phyloP scores from a whole-genome alignment of 2,888 invertebrate genomes.

The Noctua janthe region DNA sequence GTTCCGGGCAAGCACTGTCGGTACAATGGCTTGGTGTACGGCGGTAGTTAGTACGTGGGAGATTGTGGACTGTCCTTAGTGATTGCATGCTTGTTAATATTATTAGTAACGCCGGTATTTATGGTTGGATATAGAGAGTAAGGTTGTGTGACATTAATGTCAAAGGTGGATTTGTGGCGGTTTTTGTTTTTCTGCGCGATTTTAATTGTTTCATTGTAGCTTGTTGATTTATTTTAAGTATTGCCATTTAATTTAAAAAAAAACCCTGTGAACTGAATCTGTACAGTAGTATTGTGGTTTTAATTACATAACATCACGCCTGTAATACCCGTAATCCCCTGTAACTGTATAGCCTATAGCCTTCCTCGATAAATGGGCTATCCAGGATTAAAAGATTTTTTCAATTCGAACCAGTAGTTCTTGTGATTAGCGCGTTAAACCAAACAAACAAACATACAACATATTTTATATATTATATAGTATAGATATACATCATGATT shows the following conservation, averaged over 20 bases:
- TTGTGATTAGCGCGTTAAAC: too few relatives aligned
- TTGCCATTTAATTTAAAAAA: neutral
- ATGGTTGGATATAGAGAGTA: conserved; percentile 52
- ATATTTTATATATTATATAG: too few relatives aligned
- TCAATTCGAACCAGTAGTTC: too few relatives aligned
- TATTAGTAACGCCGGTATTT: conserved; percentile 38
- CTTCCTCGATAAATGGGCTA: too few relatives aligned
- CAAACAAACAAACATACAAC: too few relatives aligned
- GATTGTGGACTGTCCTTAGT: conserved; percentile 58
- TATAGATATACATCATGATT: neutral
- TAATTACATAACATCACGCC: neutral
- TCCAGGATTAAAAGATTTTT: too few relatives aligned
- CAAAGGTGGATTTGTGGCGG: neutral
- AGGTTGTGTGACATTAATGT: conserved; percentile 37
- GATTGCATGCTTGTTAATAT: conserved; percentile 43
- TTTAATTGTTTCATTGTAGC: neutral
- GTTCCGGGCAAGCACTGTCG: conserved; percentile 51
- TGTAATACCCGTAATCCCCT: neutral
- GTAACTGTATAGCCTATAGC: too few relatives aligned
- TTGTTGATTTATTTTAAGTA: neutral
- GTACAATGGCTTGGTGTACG: conserved; percentile 50
- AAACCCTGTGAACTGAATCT: neutral
- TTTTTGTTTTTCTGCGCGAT: neutral
- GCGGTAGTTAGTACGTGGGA: conserved; percentile 53
- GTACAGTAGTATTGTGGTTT: neutral